Conservation (phyloP, 2,888 invertebrate genomes). For the Cheilosia vulpina region DNA sequence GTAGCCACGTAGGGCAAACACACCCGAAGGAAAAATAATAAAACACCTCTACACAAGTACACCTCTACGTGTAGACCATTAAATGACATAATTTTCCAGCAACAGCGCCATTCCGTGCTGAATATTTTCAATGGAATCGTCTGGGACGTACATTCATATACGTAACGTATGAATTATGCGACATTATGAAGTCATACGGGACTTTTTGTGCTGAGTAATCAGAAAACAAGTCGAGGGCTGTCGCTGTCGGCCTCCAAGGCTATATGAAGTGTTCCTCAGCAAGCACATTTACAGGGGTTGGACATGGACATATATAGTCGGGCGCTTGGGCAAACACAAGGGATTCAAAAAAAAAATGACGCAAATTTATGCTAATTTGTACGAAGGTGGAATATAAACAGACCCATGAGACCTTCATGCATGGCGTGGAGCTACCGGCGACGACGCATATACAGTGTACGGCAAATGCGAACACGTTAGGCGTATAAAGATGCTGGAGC, state of each 20-base stretch:
- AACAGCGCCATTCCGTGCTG: slow-evolving; percentile 21
- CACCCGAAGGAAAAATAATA: slow-evolving; percentile 14
- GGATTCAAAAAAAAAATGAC: slow-evolving; percentile 26
- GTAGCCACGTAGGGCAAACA: slow-evolving; percentile 36
- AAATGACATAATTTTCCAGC: slow-evolving; percentile 64
- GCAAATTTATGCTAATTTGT: slow-evolving; percentile 70
- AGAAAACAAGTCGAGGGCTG: slow-evolving; percentile 39
- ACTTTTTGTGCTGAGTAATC: slow-evolving; percentile 50
- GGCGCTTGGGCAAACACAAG: slow-evolving; percentile 22
- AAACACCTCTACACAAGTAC: neutral
- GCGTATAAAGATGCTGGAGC: slow-evolving; percentile 13
- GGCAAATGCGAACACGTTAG: slow-evolving; percentile 22
- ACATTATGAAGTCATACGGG: slow-evolving; percentile 71
- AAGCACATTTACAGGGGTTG: slow-evolving; percentile 23
- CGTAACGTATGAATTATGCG: slow-evolving; percentile 65
- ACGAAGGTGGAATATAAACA: slow-evolving; percentile 72
- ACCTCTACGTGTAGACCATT: slow-evolving; percentile 12
- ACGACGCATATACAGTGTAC: neutral
- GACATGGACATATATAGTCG: slow-evolving; percentile 2
- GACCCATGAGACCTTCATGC: slow-evolving; percentile 41
- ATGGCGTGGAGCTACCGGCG: slow-evolving; percentile 21
- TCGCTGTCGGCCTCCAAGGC: slow-evolving; percentile 13
- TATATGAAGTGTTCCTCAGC: slow-evolving; percentile 3
- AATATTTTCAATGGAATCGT: slow-evolving; percentile 31
- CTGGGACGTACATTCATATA: slow-evolving; percentile 27